These are phyloP conservation scores for Galeopsomyia nigrocyanea DNA, from an alignment of 2,888 invertebrate species.

Conservation along the genomic window DNA sequence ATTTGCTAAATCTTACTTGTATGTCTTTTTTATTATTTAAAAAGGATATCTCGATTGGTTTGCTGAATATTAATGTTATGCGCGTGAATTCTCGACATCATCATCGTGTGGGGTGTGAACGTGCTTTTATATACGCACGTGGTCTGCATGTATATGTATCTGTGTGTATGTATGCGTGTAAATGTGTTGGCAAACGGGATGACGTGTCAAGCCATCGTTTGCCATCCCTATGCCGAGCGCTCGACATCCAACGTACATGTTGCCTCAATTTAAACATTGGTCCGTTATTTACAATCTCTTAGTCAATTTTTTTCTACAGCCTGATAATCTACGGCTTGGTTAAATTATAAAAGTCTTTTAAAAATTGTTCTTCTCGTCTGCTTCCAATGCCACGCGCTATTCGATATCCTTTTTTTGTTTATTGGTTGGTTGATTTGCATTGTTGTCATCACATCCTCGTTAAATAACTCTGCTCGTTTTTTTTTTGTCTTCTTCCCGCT, in stretches of 20 bases:
- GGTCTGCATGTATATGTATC: too few relatives aligned
- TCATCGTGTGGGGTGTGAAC: too few relatives aligned
- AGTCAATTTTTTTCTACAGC: conserved; percentile 17
- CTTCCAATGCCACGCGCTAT: conserved; percentile 34
- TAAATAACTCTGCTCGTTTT: conserved; percentile 43
- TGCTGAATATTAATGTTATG: conserved; percentile 39
- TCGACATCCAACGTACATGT: conserved; percentile 39
- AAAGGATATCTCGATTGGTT: conserved; percentile 42
- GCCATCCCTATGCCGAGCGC: conserved; percentile 35
- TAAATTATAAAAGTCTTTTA: too few relatives aligned
- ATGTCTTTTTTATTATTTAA: conserved; percentile 46
- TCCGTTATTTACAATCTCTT: conserved; percentile 51
- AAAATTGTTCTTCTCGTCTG: conserved; percentile 20
- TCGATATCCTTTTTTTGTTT: conserved; percentile 43
- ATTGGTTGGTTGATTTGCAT: not conserved
- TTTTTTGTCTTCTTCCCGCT: conserved; percentile 38
- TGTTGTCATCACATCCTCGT: conserved; percentile 37
- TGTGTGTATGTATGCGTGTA: too few relatives aligned
- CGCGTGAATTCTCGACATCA: conserved; percentile 30
- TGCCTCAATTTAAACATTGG: conserved; percentile 43
- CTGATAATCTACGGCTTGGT: conserved; percentile 9
- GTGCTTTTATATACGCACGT: too few relatives aligned
- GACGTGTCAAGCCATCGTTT: conserved; percentile 45
- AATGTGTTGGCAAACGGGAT: conserved; percentile 38
- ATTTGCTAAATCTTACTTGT: conserved; percentile 59